These are phyloP conservation scores for Mactromeris polynyma DNA, from an alignment of 2,888 invertebrate genomes.

Conservation along the genomic window DNA sequence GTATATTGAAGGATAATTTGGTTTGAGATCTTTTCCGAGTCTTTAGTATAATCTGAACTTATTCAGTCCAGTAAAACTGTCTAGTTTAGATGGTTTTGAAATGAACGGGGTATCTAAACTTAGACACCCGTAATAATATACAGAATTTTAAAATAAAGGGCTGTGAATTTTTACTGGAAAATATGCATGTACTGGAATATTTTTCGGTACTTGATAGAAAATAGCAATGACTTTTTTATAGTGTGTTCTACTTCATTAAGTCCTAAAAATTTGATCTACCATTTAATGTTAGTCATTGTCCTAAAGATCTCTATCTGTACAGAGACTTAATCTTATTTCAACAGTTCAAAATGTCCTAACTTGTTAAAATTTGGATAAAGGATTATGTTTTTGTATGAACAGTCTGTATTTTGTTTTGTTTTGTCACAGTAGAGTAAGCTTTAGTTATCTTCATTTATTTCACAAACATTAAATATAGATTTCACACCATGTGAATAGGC, in stretches of 20 bases:
- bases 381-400: conserved; percentile 23
- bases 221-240: neutral
- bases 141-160: no score
- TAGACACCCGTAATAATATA: no score
- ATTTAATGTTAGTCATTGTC: neutral
- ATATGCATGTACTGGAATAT: no score
- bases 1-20: no score
- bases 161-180: no score
- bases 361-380: conserved; percentile 15
- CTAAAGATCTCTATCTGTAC: neutral
- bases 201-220: neutral
- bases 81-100: no score
- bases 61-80: no score
- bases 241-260: neutral
- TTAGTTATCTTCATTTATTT: neutral
- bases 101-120: no score
- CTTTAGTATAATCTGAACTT: no score
- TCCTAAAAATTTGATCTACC: neutral
- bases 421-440: neutral
- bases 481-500: neutral
- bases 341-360: conserved; percentile 20
- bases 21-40: no score
- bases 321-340: neutral
- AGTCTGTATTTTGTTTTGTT: conserved; percentile 1
- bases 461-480: neutral